Evolutionary conservation across 1,140 invertebrate genomes (phyloP).

Genomic region (Temnothorax curvispinosus): DNA sequence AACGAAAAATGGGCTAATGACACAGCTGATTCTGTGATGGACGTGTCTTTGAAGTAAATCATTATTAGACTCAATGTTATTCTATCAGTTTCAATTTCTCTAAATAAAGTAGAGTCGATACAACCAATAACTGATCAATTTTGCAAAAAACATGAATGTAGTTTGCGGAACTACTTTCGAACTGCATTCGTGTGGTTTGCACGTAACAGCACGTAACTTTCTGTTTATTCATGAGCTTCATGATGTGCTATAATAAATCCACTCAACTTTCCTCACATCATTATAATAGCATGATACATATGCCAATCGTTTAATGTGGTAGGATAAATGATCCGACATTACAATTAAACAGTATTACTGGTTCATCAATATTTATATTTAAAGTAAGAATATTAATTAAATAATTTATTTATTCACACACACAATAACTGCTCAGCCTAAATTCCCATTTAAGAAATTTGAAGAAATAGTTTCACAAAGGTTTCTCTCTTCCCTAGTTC

Average conservation of each 20-base stretch:
- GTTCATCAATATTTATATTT: background rate
- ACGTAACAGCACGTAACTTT: slow-evolving; percentile 18
- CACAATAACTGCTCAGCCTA: background rate
- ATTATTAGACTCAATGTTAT: background rate
- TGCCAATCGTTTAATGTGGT: background rate
- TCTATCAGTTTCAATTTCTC: background rate
- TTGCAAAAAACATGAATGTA: slow-evolving; percentile 7
- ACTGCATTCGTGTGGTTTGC: background rate
- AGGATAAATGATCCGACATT: background rate
- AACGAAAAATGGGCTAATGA: background rate
- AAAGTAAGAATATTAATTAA: background rate
- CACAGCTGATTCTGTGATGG: background rate
- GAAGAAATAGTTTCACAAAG: background rate
- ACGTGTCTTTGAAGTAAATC: background rate
- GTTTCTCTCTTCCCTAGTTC: background rate
- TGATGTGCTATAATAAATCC: slow-evolving; percentile 26
- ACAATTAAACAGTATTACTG: background rate
- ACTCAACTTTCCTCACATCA: slow-evolving; percentile 25
- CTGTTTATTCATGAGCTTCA: slow-evolving; percentile 41
- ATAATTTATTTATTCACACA: background rate
- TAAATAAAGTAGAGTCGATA: background rate
- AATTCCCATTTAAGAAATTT: background rate
- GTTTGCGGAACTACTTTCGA: slow-evolving; percentile 47
- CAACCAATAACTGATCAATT: background rate
- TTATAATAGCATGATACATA: background rate